Base-by-base conservation (phyloP, 2,113 vertebrate genomes). In the Rallus limicola region DNA sequence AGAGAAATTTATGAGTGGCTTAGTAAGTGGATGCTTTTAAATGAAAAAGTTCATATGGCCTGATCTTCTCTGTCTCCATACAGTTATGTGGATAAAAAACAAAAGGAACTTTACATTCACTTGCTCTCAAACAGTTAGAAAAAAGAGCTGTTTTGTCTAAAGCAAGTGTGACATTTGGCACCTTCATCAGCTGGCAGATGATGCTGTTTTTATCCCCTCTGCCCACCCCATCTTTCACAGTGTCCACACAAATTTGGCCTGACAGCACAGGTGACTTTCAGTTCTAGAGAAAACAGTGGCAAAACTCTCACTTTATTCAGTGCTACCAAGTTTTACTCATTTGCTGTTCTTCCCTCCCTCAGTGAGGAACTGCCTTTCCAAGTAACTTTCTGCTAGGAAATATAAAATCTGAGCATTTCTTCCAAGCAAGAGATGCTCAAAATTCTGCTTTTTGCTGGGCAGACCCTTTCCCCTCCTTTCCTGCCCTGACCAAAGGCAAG, bases 1-100 rank as follows among this genome's bases (percentile, higher is more conserved):
- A 36, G 36, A 82, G 97, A 92, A 95, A 88, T 84, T 95, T 92
- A 88, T 81, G 95, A 97, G 78, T 74, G 69, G 81, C 84, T 93
- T 95, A 95, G 92, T 58, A 96, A 96, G 94, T 60, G 85, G 68
- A 36, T 75, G 60, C 65, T 96, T 96, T 89, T 62, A 68, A 63
- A 77, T 28, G 0, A 62, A 71, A 59, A 95, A 82, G 24, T 90
- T 97, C 67, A 72, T 74, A 94, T 33, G 75, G 64, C 46, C 31
- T 86, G 56, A 34, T 88, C 76, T 90, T 95, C 55, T 79, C 46
- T 80, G 95, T 96, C 50, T 92, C 69, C 94, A 71, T 78, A 69
- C 23, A 86, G 36, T 55, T 70, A 67, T 17, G 28, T 34, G 64
- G 88, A 56, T 90, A 91, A 93, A 97, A 88, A 60, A 7, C 26